phyloP scores from a whole-genome alignment of 2,113 vertebrate genomes.

The Python bivittatus region DNA sequence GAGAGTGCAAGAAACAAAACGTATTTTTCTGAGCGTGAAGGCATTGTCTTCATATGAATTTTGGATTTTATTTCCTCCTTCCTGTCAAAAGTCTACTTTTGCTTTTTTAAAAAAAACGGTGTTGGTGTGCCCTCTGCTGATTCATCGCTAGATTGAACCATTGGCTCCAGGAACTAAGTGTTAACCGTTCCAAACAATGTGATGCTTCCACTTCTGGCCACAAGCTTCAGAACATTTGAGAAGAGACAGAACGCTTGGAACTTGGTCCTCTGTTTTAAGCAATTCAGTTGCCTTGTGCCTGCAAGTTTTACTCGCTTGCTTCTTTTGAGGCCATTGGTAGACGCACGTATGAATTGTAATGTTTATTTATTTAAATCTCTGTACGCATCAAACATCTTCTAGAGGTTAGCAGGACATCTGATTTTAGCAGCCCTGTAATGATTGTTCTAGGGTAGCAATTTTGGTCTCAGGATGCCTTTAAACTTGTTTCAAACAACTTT shows the following conservation, averaged over 20 bases:
- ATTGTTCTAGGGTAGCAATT: not conserved
- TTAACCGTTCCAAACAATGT: not conserved
- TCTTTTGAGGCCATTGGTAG: not conserved
- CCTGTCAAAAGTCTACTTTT: not conserved
- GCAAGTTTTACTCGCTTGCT: not conserved
- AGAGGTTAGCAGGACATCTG: not conserved
- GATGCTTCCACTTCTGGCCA: not conserved
- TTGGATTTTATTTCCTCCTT: not conserved
- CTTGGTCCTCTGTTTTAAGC: not conserved
- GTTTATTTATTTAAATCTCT: not conserved
- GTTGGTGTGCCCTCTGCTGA: not conserved
- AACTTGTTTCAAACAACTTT: not conserved
- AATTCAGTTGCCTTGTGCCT: not conserved
- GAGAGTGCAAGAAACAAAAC: not conserved
- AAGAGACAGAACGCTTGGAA: not conserved
- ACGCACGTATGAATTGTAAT: not conserved
- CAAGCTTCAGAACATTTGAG: not conserved
- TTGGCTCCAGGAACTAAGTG: not conserved
- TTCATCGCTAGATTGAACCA: not conserved
- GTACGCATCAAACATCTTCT: not conserved
- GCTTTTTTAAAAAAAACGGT: not conserved
- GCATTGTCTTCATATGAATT: not conserved
- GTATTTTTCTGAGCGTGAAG: not conserved
- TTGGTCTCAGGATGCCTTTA: not conserved
- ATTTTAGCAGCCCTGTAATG: not conserved